phyloP scores from a whole-genome alignment of 1,140 invertebrate genomes.

The Apis mellifera region DNA sequence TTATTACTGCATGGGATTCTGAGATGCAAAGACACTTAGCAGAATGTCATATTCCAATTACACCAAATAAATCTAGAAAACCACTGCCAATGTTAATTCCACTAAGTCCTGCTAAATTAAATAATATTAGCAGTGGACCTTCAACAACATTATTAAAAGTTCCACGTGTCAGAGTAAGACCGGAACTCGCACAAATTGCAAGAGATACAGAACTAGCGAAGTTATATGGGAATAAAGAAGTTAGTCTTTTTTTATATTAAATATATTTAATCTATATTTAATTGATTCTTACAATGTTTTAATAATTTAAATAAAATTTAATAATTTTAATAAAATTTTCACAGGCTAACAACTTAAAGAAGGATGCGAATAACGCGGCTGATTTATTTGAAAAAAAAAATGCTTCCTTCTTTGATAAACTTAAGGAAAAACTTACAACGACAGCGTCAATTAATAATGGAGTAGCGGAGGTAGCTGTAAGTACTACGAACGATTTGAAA shows the following conservation, averaged over 20 bases:
- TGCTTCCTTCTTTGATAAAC: conserved; percentile 90
- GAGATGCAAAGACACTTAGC: conserved; percentile 80
- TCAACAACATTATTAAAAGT: conserved; percentile 72
- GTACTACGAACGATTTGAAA: conserved; percentile 74
- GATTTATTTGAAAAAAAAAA: conserved; percentile 85
- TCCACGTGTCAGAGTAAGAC: conserved; percentile 74
- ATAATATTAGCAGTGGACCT: conserved; percentile 46
- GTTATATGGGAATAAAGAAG: conserved; percentile 78
- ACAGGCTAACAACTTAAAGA: conserved; percentile 68
- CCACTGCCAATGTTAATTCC: conserved; percentile 77
- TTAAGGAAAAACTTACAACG: conserved; percentile 88
- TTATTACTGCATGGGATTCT: conserved; percentile 82
- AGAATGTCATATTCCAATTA: conserved; percentile 72
- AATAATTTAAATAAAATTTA: background rate
- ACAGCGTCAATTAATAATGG: conserved; percentile 77
- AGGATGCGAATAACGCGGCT: conserved; percentile 72
- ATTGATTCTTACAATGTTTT: background rate
- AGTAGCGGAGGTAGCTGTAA: conserved; percentile 78
- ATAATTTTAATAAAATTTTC: background rate
- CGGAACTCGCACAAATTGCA: conserved; percentile 80
- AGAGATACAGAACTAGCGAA: conserved; percentile 83
- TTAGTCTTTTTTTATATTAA: conserved; percentile 33
- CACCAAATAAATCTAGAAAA: conserved; percentile 69
- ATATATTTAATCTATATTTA: background rate
- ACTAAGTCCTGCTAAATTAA: conserved; percentile 61